Percentiles rank a stretch among this genome's conserved stretches.
Evolutionary conservation across 2,888 invertebrate genomes (phyloP).

Genomic region (Plebejus anna): DNA sequence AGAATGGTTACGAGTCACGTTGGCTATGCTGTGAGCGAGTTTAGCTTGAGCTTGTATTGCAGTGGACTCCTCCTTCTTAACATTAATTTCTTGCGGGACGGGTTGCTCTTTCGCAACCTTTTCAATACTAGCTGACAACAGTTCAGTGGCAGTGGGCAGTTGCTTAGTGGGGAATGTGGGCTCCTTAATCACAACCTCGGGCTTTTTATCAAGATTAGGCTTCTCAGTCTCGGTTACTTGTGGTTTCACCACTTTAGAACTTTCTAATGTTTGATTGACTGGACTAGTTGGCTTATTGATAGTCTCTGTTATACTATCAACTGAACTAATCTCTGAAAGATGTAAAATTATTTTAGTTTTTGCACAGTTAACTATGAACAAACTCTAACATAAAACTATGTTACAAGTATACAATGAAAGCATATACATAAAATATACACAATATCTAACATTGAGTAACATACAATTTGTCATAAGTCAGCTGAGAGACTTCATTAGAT

Average conservation of each 20-base stretch:
- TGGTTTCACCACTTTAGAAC: constrained; percentile 46
- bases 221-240: constrained; percentile 47
- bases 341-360: constrained; percentile 34
- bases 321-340: constrained; percentile 68
- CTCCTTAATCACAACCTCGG: constrained; percentile 49
- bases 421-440: neutral
- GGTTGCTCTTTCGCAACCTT: constrained; percentile 62
- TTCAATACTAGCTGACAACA: constrained; percentile 68
- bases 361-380: neutral
- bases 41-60: constrained; percentile 71
- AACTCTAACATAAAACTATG: neutral
- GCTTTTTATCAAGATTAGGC: constrained; percentile 44
- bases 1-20: constrained; percentile 59
- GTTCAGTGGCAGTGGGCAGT: constrained; percentile 60
- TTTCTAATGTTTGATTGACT: constrained; percentile 54
- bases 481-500: neutral
- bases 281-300: constrained; percentile 69
- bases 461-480: neutral
- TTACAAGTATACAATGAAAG: neutral
- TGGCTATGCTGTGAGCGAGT: constrained; percentile 68
- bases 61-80: constrained; percentile 56
- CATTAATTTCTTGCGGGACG: constrained; percentile 42
- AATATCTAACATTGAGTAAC: neutral
- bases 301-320: constrained; percentile 64
- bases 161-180: constrained; percentile 46